phyloP scores from a whole-genome alignment of 2,797 vertebrate genomes.

The Prionace glauca region DNA sequence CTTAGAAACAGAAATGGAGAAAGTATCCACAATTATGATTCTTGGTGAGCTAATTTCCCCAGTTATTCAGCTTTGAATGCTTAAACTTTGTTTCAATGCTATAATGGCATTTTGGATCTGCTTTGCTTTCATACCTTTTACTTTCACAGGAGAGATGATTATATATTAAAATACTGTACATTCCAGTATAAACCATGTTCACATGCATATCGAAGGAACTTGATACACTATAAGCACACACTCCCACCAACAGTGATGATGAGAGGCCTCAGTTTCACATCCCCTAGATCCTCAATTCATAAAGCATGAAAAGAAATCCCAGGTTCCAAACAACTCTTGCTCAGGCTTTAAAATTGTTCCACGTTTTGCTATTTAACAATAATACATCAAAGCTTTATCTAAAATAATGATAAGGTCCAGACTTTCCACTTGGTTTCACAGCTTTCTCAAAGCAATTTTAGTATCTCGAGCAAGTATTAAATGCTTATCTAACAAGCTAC shows the following conservation, averaged over 20 bases:
- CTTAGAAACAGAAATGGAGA: neutral
- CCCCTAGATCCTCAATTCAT: no score
- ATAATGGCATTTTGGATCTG: neutral
- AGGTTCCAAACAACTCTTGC: neutral
- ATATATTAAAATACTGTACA: neutral
- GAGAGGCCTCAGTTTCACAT: neutral
- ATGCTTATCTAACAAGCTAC: neutral
- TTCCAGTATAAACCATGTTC: neutral
- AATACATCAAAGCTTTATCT: neutral
- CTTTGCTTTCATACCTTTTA: neutral
- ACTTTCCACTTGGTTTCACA: neutral
- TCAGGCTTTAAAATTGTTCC: neutral
- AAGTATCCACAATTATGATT: neutral
- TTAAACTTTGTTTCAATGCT: neutral
- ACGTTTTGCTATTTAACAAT: neutral
- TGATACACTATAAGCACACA: neutral
- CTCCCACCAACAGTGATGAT: neutral
- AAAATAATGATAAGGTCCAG: neutral
- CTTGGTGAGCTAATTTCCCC: neutral
- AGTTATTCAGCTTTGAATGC: neutral
- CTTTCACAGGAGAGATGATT: neutral
- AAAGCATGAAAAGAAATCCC: neutral
- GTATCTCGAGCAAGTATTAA: neutral
- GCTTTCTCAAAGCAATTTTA: neutral
- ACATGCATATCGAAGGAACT: neutral